These are phyloP conservation scores for Hydrolagus affinis DNA, from an alignment of 2,113 vertebrate species.

Conservation along the genomic window DNA sequence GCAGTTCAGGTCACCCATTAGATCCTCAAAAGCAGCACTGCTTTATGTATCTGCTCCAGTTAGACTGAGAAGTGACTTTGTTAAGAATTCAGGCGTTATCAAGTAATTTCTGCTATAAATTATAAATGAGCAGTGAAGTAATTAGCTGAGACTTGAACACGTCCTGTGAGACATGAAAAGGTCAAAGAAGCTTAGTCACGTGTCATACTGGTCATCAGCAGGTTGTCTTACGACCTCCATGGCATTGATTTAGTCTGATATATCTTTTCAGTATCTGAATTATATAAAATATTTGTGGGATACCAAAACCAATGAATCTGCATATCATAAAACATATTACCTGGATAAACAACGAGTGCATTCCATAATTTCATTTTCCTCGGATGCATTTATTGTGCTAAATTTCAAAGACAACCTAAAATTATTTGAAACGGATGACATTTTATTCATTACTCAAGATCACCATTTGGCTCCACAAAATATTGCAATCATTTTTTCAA, in stretches of 20 bases:
- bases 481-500: no score
- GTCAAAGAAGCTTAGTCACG: constrained; percentile 35
- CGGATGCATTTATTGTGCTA: no score
- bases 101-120: constrained; percentile 38
- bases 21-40: constrained; percentile 42
- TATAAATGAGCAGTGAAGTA: constrained; percentile 41
- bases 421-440: no score
- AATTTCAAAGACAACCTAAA: no score
- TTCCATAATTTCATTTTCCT: no score
- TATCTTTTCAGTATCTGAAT: background rate
- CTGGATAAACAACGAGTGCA: background rate
- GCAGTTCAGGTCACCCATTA: constrained; percentile 53
- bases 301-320: background rate
- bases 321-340: background rate
- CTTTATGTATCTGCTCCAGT: constrained; percentile 40
- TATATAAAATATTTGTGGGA: background rate
- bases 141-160: constrained; percentile 45
- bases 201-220: constrained; percentile 34
- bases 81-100: background rate
- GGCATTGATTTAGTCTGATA: background rate
- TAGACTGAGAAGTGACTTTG: background rate
- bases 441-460: no score
- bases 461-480: no score
- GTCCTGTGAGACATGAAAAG: constrained; percentile 42
- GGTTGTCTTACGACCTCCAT: background rate